Conservation (phyloP, 1,140 invertebrate species). For the Archegozetes longisetosus region DNA sequence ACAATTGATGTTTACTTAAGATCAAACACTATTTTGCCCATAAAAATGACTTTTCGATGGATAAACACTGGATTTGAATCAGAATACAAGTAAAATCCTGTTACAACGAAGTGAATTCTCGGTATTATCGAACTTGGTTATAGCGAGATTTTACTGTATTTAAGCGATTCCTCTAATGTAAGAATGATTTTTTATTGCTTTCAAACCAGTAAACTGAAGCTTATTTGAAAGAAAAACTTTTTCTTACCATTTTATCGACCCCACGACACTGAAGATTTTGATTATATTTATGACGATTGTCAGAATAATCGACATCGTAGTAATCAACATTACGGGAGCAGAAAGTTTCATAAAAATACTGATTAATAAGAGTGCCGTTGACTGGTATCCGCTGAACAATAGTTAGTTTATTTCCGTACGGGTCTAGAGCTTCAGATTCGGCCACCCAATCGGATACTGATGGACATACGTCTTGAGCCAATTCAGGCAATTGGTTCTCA, state of each 20-base stretch:
- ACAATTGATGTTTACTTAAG: too few species aligned
- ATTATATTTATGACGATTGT: neutral
- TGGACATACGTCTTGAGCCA: slow-evolving; percentile 14
- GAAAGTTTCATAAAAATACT: slow-evolving; percentile 17
- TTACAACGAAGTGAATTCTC: too few species aligned
- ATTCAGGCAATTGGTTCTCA: neutral
- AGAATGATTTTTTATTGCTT: too few species aligned
- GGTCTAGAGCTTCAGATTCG: slow-evolving; percentile 12
- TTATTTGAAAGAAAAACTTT: too few species aligned
- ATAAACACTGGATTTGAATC: too few species aligned
- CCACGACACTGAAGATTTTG: slow-evolving; percentile 3
- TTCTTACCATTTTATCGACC: slow-evolving; percentile 14
- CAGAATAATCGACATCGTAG: neutral
- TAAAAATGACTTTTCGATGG: too few species aligned
- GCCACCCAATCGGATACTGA: slow-evolving; percentile 18
- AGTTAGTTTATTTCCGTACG: slow-evolving; percentile 15
- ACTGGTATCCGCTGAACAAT: slow-evolving; percentile 14
- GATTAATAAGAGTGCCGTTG: slow-evolving; percentile 15
- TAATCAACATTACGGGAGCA: slow-evolving; percentile 6
- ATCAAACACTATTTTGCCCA: too few species aligned
- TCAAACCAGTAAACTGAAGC: too few species aligned
- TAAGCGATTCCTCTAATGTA: too few species aligned
- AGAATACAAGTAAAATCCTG: too few species aligned
- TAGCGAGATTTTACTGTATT: too few species aligned
- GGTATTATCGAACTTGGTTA: too few species aligned